Evolutionary conservation across 2,888 invertebrate species (phyloP), one percentile per base, ranked within the genome.

Genomic region (Syritta pipiens): DNA sequence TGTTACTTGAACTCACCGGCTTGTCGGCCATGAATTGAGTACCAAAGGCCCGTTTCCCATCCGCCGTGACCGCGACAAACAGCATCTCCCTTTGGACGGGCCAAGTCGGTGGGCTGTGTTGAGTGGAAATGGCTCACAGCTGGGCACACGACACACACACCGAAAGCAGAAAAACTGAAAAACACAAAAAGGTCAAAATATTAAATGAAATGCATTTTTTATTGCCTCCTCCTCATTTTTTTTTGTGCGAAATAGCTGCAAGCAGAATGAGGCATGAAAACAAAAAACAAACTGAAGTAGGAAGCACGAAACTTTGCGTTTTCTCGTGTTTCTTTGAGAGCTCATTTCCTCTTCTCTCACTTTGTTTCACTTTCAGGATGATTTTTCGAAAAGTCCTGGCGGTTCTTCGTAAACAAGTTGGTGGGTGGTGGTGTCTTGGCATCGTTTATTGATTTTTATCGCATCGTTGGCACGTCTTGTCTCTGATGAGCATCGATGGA

Each of bases 141-240:
- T 48, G 51, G 7, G 10, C 48, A 7, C 20, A 14, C 10, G 55
- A 28, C 9, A 48, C 26, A 48, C 9, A 19, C n/a, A 17, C 17
- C 17, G 37, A 14, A 17, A 17, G 37, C 10, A 12, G 37, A 12
- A 12, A 14, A 1, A 10, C 12, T 1, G 4, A 42, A 20, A 10
- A 32, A 32, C 32, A 32, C 32, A 62, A 44, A 69, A 57, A 55
- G 40, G 32, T 42, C 57, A 71, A 59, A 57, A 76, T 30, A 51
- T 35, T 51, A 53, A 71, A 59, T 59, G 46, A 53, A 77, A 71
- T 71, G 76, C 71, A 71, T 75, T 65, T 77, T 77, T 40, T 46
- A 59, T 65, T 57, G 28, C 10, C n/a, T n/a, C n/a, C n/a, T n/a
- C n/a, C n/a, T n/a, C n/a, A n/a, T n/a, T n/a, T n/a, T n/a, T 42